Evolutionary conservation across 2,113 vertebrate species (phyloP), one percentile per base, ranked within the genome.

Genomic region (Pampusana beccarii): DNA sequence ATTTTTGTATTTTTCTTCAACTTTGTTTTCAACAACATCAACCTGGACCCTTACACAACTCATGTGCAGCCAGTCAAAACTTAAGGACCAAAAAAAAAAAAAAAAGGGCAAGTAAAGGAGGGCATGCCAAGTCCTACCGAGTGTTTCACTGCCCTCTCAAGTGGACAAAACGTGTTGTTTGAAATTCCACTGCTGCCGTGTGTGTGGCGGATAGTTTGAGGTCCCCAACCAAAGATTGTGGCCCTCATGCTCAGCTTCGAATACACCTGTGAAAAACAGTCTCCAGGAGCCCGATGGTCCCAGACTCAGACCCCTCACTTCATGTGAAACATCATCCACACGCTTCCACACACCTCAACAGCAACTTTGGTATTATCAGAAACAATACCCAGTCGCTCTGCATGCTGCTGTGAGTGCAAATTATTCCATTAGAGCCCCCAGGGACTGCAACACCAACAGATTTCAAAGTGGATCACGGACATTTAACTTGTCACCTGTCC

Each of bases 161-260:
- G 50, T 69, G 25, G 16, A 34, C 25, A 80, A 71, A 94, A 53
- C 5, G 25, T 0, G 0, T 29, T n/a, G 31, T 36, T 61, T 28
- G 75, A 79, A 86, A 95, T 46, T 65, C 21, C 42, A 60, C 2
- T 51, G 71, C 74, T 72, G 36, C 18, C 16, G 24, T 5, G 5
- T 25, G 13, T 2, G 1, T 12, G 11, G 21, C 0, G 0, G 4
- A 14, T 10, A 80, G 28, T n/a, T n/a, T 38, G 12, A 25, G 6
- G 11, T 60, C 25, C n/a, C 24, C 67, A 65, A 3, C 1, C 34
- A 88, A 78, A 75, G 53, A 31, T 0, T 42, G 8, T 25, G 23
- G 36, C 23, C 21, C 15, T 11, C 2, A 1, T 10, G 13, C 40
- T 73, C 71, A 73, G 60, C 23, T 83, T 28, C 57, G 18, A 54